Conservation (phyloP, 92 coral and sea anemone species). For the Palythoa grandis region DNA sequence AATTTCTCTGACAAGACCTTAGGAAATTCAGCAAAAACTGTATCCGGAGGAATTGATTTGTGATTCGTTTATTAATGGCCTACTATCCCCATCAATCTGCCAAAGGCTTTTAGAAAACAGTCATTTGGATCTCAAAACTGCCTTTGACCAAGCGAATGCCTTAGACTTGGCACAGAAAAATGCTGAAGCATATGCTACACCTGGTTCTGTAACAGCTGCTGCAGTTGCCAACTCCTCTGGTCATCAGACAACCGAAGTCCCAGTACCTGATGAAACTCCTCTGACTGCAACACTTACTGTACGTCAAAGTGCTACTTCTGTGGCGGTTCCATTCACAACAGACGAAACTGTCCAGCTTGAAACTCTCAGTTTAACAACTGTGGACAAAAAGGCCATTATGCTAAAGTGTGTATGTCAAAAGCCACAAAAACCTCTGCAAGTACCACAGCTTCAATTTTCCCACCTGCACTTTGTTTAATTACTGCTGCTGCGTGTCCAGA, state of each 20-base stretch:
- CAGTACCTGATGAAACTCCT: constrained; percentile 4
- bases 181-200: constrained; percentile 3
- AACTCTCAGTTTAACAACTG: constrained; percentile 31
- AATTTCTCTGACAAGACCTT: constrained; percentile 42
- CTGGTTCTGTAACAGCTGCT: constrained; percentile 34
- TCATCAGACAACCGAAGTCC: constrained; percentile 9
- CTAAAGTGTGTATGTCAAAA: constrained; percentile 22
- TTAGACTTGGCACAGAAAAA: too few species aligned
- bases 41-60: constrained; percentile 24
- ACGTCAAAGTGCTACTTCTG: constrained; percentile 15
- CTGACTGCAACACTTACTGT: constrained; percentile 17
- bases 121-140: too few species aligned
- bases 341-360: constrained; percentile 21
- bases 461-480: constrained; percentile 16
- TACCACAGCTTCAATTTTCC: constrained; percentile 22
- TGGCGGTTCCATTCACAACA: constrained; percentile 23
- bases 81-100: constrained; percentile 19
- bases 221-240: not conserved
- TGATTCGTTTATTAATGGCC: constrained; percentile 19
- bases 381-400: constrained; percentile 45
- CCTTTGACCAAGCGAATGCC: too few species aligned
- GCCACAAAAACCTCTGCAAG: not conserved
- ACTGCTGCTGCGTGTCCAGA: constrained; percentile 20
- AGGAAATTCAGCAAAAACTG: constrained; percentile 26
- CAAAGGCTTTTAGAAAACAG: constrained; percentile 19